Evolutionary conservation across 37 sponge, comb jelly and placozoan species (phyloP).

Genomic region (Beroe ovata): DNA sequence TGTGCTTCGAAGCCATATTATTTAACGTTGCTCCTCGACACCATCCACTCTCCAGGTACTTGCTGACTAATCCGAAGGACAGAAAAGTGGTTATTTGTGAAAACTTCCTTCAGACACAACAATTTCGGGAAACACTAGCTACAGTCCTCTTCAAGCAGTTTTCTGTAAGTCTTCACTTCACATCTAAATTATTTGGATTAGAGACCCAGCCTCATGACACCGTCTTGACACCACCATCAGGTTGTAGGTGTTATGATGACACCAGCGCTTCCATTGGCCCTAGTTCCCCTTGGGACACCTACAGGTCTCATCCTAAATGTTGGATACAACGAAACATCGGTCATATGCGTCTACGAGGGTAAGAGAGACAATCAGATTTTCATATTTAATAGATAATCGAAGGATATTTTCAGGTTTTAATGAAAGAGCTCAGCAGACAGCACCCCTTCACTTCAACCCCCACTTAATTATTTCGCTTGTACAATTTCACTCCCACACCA

Average conservation of each 20-base stretch:
- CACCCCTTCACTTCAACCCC: too few species aligned
- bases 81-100: slow-evolving; percentile 54
- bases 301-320: slow-evolving; percentile 33
- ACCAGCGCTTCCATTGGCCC: slow-evolving; percentile 44
- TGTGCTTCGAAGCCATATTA: neutral
- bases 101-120: slow-evolving; percentile 35
- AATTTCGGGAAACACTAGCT: slow-evolving; percentile 49
- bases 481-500: too few species aligned
- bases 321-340: slow-evolving; percentile 33
- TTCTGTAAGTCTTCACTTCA: slow-evolving; percentile 28
- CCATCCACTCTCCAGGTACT: neutral
- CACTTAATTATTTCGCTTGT: too few species aligned
- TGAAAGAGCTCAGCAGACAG: too few species aligned
- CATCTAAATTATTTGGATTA: too few species aligned
- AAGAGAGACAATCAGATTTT: too few species aligned
- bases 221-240: too few species aligned
- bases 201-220: too few species aligned
- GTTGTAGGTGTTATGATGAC: slow-evolving; percentile 59
- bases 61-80: slow-evolving; percentile 57
- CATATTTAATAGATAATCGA: too few species aligned
- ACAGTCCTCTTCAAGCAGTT: slow-evolving; percentile 41
- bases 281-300: slow-evolving; percentile 14
- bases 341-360: slow-evolving; percentile 59
- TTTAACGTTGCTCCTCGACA: neutral
- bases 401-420: too few species aligned